A percentile compares a stretch with the other conserved stretches of the same genome.
Evolutionary conservation across 1,140 invertebrate species (phyloP).

Genomic region (Drosophila lini): DNA sequence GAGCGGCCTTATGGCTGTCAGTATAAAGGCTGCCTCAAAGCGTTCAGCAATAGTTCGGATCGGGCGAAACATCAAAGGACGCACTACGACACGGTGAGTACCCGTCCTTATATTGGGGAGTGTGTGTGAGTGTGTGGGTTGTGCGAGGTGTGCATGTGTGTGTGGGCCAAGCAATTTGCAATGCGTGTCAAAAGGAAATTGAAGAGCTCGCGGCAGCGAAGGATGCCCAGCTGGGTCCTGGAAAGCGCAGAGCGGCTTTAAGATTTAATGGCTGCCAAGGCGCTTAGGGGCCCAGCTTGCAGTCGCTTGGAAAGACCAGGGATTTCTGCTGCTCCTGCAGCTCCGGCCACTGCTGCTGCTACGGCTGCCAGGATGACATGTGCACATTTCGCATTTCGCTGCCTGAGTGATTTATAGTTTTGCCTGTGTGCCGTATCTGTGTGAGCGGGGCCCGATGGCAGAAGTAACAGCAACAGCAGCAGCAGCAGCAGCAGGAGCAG

Average conservation of each 20-base stretch:
- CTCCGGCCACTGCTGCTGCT: slow-evolving; percentile 19
- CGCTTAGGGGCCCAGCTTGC: slow-evolving; percentile 41
- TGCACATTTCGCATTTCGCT: slow-evolving; percentile 79
- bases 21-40: slow-evolving; percentile 93
- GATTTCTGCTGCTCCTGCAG: slow-evolving; percentile 19
- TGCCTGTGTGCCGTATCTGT: slow-evolving; percentile 54
- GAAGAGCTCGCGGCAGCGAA: slow-evolving; percentile 51
- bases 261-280: slow-evolving; percentile 53
- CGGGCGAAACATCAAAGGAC: slow-evolving; percentile 98
- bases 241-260: slow-evolving; percentile 43
- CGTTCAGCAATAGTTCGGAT: slow-evolving; percentile 98
- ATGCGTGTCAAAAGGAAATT: slow-evolving; percentile 76
- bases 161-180: slow-evolving; percentile 62
- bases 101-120: slow-evolving; percentile 11
- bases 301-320: slow-evolving; percentile 26
- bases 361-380: slow-evolving; percentile 63
- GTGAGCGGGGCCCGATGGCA: slow-evolving; percentile 36
- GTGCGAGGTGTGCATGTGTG: slow-evolving; percentile 9
- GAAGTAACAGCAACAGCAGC: slow-evolving; percentile 22
- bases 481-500: not conserved
- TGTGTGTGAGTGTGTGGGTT: slow-evolving; percentile 9
- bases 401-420: slow-evolving; percentile 80
- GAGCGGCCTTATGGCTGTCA: slow-evolving; percentile 95
- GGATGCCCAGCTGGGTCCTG: slow-evolving; percentile 25
- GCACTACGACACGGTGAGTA: slow-evolving; percentile 96